Base-by-base conservation (phyloP, 2,797 vertebrate genomes). In the Sebastes goodei region DNA sequence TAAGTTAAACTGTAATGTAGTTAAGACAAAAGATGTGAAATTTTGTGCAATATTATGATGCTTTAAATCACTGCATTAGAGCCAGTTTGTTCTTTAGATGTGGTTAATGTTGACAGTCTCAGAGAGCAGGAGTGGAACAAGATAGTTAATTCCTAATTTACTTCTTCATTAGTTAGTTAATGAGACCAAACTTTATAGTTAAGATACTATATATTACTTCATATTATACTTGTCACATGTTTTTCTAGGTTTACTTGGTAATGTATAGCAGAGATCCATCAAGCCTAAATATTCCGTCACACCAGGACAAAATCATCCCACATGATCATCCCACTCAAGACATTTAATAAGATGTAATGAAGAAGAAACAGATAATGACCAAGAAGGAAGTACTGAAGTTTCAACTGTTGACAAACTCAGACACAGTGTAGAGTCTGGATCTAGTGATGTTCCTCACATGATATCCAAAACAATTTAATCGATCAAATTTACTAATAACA, bases 11-110 rank as follows among this genome's bases (percentile, higher is more conserved):
- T 80, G 7, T 9, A 61, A 14, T 55, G 59, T 59, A 59, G 23
- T 23, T 64, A 7, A 30, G 20, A 42, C 15, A 64, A 73, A 17
- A 23, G 4, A 67, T 49, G 61, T 80, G 17, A 68, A n/a, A 63
- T 21, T 23, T 71, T 82, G 90, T 92, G 88, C 88, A 91, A 90
- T 89, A 87, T 71, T 83, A 52, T 46, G 17, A 71, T 52, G 11
- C 25, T 87, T 81, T 74, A 67, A 74, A 61, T 38, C 52, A 21
- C 20, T 46, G 6, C 7, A 38, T 87, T 70, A 2, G 14, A 79
- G 68, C 30, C 55, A 11, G 30, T 59, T 68, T 57, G 14, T 60
- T 7, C 77, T 69, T 68, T 65, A 71, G 2, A 71, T 71, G 23
- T 75, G 42, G 17, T 82, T 10, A 87, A 52, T 52, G 49, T 62